Conservation (phyloP, 2,797 vertebrate genomes). For the Distichodus sexfasciatus region DNA sequence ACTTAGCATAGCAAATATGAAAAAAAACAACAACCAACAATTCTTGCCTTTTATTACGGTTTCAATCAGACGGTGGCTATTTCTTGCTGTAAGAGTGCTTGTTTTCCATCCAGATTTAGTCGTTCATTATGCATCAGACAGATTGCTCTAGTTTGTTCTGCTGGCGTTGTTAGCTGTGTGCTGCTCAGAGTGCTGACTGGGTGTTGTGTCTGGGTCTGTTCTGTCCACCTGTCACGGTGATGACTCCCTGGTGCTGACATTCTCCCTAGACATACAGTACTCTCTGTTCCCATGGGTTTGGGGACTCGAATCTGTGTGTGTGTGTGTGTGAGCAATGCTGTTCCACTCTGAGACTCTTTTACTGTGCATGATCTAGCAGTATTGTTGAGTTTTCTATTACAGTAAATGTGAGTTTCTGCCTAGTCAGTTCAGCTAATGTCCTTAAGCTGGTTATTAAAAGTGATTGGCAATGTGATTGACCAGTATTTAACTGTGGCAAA, state of each 20-base stretch:
- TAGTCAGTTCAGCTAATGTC: background rate
- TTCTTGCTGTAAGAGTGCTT: background rate
- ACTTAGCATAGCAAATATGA: background rate
- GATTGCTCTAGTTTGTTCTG: constrained; percentile 32
- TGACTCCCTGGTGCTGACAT: constrained; percentile 33
- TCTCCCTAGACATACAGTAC: constrained; percentile 16
- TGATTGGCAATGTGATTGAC: no score
- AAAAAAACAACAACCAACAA: no score
- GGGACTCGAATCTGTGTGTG: constrained; percentile 22
- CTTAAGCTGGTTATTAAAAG: no score
- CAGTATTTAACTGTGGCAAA: no score
- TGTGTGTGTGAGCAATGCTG: constrained; percentile 19
- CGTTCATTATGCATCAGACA: constrained; percentile 25
- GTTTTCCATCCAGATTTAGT: constrained; percentile 12
- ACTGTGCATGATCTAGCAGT: constrained; percentile 9
- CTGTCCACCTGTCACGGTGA: constrained; percentile 45
- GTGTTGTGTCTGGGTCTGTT: constrained; percentile 51
- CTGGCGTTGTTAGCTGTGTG: constrained; percentile 35
- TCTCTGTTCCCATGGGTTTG: constrained; percentile 19
- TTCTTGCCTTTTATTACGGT: no score
- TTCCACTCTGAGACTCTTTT: constrained; percentile 20
- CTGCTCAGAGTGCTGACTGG: constrained; percentile 42
- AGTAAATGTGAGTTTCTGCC: background rate
- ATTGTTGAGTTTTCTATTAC: background rate
- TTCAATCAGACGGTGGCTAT: no score